phyloP scores from a whole-genome alignment of 2,797 vertebrate species.

The Odontamblyopus lacepedii region DNA sequence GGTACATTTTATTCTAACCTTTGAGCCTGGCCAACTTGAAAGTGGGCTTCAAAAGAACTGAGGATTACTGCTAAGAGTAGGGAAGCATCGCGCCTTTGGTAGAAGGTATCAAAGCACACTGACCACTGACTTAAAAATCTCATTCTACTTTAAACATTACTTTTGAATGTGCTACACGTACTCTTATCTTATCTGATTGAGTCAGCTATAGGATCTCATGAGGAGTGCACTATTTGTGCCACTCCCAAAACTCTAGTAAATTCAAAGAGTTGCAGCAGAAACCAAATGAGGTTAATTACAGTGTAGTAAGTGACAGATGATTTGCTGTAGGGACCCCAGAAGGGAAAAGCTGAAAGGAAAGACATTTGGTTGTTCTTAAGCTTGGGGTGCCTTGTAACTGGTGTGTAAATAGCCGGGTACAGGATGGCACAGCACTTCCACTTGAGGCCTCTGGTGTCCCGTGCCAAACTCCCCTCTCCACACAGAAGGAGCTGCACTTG shows the following conservation, averaged over 20 bases:
- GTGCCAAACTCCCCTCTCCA: slow-evolving; percentile 55
- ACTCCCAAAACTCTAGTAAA: background rate
- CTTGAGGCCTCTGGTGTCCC: slow-evolving; percentile 38
- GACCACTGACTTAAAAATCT: slow-evolving; percentile 26
- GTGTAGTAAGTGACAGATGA: background rate
- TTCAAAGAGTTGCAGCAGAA: background rate
- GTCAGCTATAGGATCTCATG: background rate
- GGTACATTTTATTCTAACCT: slow-evolving; percentile 79
- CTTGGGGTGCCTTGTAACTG: slow-evolving; percentile 52
- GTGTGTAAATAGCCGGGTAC: slow-evolving; percentile 57
- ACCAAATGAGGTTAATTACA: background rate
- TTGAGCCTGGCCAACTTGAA: slow-evolving; percentile 73
- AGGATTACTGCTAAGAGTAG: slow-evolving; percentile 67
- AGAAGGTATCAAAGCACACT: slow-evolving; percentile 63
- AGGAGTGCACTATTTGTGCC: background rate
- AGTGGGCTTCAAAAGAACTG: slow-evolving; percentile 76
- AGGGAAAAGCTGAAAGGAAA: background rate
- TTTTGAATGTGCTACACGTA: slow-evolving; percentile 27
- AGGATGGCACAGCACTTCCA: slow-evolving; percentile 48
- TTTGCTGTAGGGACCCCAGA: background rate
- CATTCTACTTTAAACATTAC: slow-evolving; percentile 31
- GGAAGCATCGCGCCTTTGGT: slow-evolving; percentile 46
- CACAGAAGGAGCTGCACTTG: slow-evolving; percentile 63
- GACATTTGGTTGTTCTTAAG: slow-evolving; percentile 19
- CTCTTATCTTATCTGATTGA: slow-evolving; percentile 34